Evolutionary conservation across 2,113 vertebrate species (phyloP).

Genomic region (Alligator mississippiensis): DNA sequence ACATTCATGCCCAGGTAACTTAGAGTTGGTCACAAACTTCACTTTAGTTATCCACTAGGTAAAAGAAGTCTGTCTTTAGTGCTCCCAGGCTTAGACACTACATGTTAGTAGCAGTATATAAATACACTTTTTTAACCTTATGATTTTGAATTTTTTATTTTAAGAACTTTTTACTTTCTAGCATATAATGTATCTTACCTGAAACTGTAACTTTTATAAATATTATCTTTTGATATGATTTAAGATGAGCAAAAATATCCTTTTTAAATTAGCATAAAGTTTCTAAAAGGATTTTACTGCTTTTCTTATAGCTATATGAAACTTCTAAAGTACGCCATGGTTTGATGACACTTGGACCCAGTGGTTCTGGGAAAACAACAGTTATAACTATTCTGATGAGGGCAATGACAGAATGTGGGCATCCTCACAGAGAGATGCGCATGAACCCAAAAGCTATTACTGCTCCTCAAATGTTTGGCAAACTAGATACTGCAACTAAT

Average conservation of each 20-base stretch:
- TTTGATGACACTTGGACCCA: conserved; percentile 84
- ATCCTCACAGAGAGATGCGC: conserved; percentile 79
- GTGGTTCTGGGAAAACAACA: conserved; percentile 81
- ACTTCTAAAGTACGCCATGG: conserved; percentile 82
- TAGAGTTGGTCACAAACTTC: too few species aligned
- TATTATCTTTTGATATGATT: background rate
- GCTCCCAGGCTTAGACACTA: background rate
- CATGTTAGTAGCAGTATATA: background rate
- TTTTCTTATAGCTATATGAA: conserved; percentile 77
- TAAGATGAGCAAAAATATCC: background rate
- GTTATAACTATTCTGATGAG: conserved; percentile 80
- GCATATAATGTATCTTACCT: background rate
- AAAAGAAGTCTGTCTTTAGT: background rate
- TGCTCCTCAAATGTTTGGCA: conserved; percentile 84
- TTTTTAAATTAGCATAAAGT: background rate
- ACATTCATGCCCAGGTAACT: too few species aligned
- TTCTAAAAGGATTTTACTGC: background rate
- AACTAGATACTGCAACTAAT: conserved; percentile 83
- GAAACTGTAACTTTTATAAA: background rate
- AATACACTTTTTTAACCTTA: background rate
- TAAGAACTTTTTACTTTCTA: background rate
- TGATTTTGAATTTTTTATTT: background rate
- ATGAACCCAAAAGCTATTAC: conserved; percentile 87
- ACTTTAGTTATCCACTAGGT: too few species aligned
- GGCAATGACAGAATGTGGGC: conserved; percentile 79